phyloP scores from a whole-genome alignment of 92 coral and sea anemone genomes.

The Umimayanthus kanabou region DNA sequence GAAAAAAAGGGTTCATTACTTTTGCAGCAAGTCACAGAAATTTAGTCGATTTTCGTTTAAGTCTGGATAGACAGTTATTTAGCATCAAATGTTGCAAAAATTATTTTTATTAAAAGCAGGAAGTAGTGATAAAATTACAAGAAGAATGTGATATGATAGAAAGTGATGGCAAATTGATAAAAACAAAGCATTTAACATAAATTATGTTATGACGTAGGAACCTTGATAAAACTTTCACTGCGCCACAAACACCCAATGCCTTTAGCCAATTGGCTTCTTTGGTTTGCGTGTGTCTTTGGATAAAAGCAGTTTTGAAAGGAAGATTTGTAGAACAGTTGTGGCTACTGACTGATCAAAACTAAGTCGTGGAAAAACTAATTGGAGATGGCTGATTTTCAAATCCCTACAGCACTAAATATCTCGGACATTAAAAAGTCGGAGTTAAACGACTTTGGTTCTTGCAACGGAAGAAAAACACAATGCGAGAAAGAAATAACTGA shows the following conservation, averaged over 20 bases:
- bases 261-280: not conserved
- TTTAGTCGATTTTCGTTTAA: too few species aligned
- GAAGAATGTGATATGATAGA: not conserved
- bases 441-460: not conserved
- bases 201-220: not conserved
- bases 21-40: not conserved
- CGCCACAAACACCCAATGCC: not conserved
- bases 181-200: not conserved
- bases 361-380: not conserved
- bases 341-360: not conserved
- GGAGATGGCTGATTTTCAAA: not conserved
- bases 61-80: not conserved
- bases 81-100: not conserved
- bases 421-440: not conserved
- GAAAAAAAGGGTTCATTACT: not conserved
- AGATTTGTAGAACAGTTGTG: not conserved
- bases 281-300: not conserved
- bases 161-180: not conserved
- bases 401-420: not conserved
- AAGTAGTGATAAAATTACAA: constrained; percentile 1
- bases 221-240: not conserved
- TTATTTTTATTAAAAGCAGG: not conserved
- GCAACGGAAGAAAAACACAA: not conserved
- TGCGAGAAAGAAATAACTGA: not conserved
- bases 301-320: not conserved